Evolutionary conservation across 2,113 vertebrate genomes (phyloP), one percentile per base, ranked within the genome.

Genomic region (Seriola dumerili): DNA sequence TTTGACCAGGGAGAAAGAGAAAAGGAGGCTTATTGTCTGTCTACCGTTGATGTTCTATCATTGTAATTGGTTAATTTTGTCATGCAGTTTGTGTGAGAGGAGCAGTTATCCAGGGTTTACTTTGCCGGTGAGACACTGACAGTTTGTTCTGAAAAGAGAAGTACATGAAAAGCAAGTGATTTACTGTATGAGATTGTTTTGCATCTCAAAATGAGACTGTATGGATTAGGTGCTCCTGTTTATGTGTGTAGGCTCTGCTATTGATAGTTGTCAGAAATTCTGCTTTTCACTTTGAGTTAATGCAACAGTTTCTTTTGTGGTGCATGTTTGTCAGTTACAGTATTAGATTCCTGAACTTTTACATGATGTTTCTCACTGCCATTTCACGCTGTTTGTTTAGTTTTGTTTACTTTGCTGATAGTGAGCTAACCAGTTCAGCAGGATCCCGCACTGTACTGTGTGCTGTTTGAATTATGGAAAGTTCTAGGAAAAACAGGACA

Each of bases 41-140:
- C 70, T 91, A 40, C 83, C 48, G 92, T 78, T 93, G 91, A 80
- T 85, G 64, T 87, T 87, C 69, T 90, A 67, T 89, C 70, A 88
- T 76, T 92, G 86, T 90, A 83, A 83, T 85, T 92, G 92, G 77
- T 90, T 92, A 80, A 90, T 91, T 92, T 85, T 88, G 84, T 91
- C 78, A 72, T 86, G 80, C 78, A 70, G 88, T 75, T 89, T 85
- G 79, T 83, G 21, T 80, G 71, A 85, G 78, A 34, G 46, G 63
- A 84, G 85, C 66, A 48, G 59, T 85, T 75, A 63, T 86, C 62
- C 29, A 5, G 55, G 48, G 3, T 79, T 81, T 76, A 69, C 69
- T 85, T 77, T 86, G 57, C 70, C 68, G 38, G 52, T 36, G 58
- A 84, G 75, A 71, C 9, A 23, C 52, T 80, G 85, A 82, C 63